Evolutionary conservation across 2,797 vertebrate species (phyloP).

Genomic region (Gorsachius magnificus): DNA sequence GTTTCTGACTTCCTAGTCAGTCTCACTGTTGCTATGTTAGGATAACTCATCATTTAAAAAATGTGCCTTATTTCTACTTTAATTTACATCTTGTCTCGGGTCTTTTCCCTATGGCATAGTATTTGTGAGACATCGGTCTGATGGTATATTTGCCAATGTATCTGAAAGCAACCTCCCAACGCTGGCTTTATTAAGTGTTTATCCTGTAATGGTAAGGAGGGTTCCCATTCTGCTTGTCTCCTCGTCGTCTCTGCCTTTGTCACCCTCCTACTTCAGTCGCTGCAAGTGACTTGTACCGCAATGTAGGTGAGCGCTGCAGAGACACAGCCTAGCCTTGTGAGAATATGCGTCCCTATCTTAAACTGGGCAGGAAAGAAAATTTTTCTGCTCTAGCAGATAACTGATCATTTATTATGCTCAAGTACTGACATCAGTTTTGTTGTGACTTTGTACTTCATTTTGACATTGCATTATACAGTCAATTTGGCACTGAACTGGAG

Average conservation of each 20-base stretch:
- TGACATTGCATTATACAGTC: conserved; percentile 38
- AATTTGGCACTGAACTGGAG: conserved; percentile 29
- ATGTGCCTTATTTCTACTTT: neutral
- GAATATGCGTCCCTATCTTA: neutral
- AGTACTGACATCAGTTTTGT: conserved; percentile 7
- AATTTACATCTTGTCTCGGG: neutral
- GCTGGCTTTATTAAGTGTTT: neutral
- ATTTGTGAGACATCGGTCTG: neutral
- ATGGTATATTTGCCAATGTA: neutral
- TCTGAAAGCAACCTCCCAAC: neutral
- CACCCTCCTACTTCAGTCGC: neutral
- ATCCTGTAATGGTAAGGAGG: neutral
- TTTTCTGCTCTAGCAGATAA: neutral
- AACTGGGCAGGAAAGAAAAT: neutral
- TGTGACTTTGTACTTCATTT: conserved; percentile 46
- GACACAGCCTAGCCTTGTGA: neutral
- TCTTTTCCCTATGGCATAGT: neutral
- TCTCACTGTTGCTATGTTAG: neutral
- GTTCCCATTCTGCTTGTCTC: neutral
- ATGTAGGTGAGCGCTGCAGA: neutral
- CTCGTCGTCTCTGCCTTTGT: neutral
- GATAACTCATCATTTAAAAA: neutral
- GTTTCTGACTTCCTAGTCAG: neutral
- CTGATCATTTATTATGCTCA: conserved; percentile 14
- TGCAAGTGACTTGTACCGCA: neutral